Evolutionary conservation across 2,113 vertebrate species (phyloP), one percentile per base, ranked within the genome.

Genomic region (Mugil cephalus): DNA sequence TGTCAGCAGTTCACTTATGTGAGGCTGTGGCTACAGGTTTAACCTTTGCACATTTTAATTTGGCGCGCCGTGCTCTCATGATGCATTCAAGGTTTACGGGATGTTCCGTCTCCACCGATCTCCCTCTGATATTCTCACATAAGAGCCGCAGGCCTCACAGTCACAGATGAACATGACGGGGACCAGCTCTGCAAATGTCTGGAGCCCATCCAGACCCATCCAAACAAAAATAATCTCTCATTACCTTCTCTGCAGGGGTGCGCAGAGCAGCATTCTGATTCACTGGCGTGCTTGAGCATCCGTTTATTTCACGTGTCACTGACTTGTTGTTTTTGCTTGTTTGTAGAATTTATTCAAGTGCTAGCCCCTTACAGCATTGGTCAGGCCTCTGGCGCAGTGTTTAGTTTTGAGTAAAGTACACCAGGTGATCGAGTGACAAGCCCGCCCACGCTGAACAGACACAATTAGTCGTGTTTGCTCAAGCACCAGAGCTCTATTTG

Each of bases 201-300:
- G 88, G 87, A 90, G 55, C 52, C 21, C 8, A 60, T 85, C 83
- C 79, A 87, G 85, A 83, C 65, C 58, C 80, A 71, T 81, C 74
- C 82, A 80, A 83, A 87, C 80, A 86, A 78, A 86, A 88, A 74
- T 65, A 82, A 73, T 77, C 71, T 86, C 87, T 80, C 77, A 88
- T 86, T 88, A 88, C 39, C 63, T 79, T 79, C 78, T 86, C 82
- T 74, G 73, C 74, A 52, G 87, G 83, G 78, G 84, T 65, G 78
- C 71, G 52, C 64, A 74, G 84, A 79, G 69, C 54, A 8, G 30
- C 73, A 30, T 52, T 81, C 77, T 74, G 82, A 84, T 90, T 62
- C 72, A 51, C 65, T 71, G 54, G 77, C 80, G 85, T 55, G 77
- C 65, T 78, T 60, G 74, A 86, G 24, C 24, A 82, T 74, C 65